Conservation (phyloP, 2,113 vertebrate genomes). For the Zosterops japonicus region DNA sequence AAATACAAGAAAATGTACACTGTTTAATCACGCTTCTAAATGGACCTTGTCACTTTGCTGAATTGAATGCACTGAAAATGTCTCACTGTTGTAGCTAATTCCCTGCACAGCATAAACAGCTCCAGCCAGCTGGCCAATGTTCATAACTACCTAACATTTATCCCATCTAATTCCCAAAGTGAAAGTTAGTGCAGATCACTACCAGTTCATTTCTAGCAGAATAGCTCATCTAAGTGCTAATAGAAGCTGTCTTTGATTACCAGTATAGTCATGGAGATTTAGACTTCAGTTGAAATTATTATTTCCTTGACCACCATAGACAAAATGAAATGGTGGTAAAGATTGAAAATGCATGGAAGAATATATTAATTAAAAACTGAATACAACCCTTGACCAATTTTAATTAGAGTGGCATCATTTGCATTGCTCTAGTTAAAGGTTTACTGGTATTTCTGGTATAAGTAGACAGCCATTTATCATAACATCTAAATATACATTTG, state of each 20-base stretch:
- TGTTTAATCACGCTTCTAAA: conserved; percentile 10
- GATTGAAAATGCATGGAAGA: conserved; percentile 22
- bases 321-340: conserved; percentile 25
- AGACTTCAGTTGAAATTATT: conserved; percentile 41
- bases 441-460: not conserved
- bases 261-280: conserved; percentile 5
- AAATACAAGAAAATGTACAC: not conserved
- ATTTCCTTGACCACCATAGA: conserved; percentile 17
- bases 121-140: conserved; percentile 20
- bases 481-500: not conserved
- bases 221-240: conserved; percentile 38
- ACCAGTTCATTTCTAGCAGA: not conserved
- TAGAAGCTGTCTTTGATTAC: conserved; percentile 32
- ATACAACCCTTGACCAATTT: not conserved
- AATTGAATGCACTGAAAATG: not conserved
- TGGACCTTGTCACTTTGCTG: not conserved
- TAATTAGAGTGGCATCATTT: conserved; percentile 41
- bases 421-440: not conserved
- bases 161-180: not conserved
- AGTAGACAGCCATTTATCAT: not conserved
- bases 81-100: not conserved
- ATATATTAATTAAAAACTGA: conserved; percentile 51
- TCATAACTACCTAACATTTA: not conserved
- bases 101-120: not conserved
- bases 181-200: conserved; percentile 14